A percentile compares a stretch with the other conserved stretches of the same genome.
Conservation (phyloP, 2,113 vertebrate genomes). For the Megaptera novaeangliae region DNA sequence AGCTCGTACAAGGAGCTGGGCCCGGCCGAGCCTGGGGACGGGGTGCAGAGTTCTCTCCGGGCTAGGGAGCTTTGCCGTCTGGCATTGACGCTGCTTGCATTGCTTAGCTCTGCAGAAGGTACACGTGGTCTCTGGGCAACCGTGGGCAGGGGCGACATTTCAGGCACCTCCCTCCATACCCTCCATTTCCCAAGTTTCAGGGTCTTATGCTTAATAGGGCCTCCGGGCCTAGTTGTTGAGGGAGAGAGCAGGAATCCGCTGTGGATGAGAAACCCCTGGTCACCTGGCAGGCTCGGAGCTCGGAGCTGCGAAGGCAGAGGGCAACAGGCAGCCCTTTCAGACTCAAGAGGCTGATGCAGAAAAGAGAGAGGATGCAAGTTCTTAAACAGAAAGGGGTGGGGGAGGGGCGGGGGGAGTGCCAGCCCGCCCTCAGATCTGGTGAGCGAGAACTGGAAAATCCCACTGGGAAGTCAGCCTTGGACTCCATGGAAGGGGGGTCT, state of each 20-base stretch:
- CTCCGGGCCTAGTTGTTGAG: background rate
- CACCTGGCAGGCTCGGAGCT: background rate
- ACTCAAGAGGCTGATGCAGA: accelerated
- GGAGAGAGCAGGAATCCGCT: accelerated
- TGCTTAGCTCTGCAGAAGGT: background rate
- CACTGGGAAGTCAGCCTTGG: background rate
- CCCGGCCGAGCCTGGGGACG: background rate
- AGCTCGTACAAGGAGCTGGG: background rate
- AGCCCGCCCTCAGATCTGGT: accelerated
- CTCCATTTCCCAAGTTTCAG: background rate
- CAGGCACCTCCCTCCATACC: accelerated
- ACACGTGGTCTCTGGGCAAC: background rate
- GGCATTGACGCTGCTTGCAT: background rate
- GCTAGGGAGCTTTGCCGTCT: background rate
- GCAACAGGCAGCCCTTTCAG: background rate
- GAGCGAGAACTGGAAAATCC: background rate
- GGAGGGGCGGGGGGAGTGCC: background rate
- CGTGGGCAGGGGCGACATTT: background rate
- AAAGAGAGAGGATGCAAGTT: background rate
- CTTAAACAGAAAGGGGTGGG: too few species aligned
- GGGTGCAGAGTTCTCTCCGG: accelerated
- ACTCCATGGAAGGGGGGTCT: accelerated
- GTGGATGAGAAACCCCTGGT: background rate
- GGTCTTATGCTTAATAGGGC: background rate
- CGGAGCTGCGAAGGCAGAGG: background rate